Percentiles rank a stretch among this genome's conserved stretches.
phyloP scores from a whole-genome alignment of 2,888 invertebrate genomes.

The Drosophila infuscata region DNA sequence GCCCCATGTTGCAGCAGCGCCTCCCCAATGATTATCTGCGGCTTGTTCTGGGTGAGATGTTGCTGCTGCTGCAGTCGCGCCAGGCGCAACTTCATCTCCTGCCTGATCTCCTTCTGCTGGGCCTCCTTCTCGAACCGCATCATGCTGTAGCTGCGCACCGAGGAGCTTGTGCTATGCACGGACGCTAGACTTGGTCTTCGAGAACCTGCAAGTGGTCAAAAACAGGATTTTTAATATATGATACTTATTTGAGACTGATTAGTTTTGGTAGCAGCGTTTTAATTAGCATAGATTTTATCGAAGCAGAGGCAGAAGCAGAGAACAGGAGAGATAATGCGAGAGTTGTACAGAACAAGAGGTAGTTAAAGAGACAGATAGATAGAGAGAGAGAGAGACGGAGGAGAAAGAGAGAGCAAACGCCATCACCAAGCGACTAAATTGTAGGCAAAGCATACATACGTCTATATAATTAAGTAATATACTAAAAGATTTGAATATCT shows the following conservation, averaged over 20 bases:
- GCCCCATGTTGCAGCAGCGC: conserved; percentile 80
- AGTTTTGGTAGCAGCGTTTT: conserved; percentile 2
- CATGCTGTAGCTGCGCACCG: conserved; percentile 92
- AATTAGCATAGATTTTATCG: conserved; percentile 33
- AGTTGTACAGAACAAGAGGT: conserved; percentile 5
- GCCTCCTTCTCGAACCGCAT: conserved; percentile 92
- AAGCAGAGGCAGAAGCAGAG: conserved; percentile 56
- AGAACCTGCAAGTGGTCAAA: conserved; percentile 88
- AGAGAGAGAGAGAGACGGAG: conserved; percentile 10
- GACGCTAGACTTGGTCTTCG: conserved; percentile 95
- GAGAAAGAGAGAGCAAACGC: conserved; percentile 23
- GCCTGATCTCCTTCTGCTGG: conserved; percentile 92
- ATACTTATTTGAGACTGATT: too few species aligned
- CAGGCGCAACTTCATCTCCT: conserved; percentile 91
- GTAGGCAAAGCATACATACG: conserved; percentile 15
- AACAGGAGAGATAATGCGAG: conserved; percentile 17
- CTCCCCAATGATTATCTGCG: conserved; percentile 86
- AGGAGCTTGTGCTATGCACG: conserved; percentile 93
- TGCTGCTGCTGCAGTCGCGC: conserved; percentile 88
- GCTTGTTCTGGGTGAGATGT: conserved; percentile 86
- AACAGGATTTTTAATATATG: neutral
- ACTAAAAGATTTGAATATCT: conserved; percentile 1
- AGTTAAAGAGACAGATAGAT: conserved; percentile 19
- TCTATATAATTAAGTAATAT: conserved; percentile 8
- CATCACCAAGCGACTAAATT: conserved; percentile 19